Base-by-base conservation (phyloP, 1,140 invertebrate genomes). In the Drosophila willistoni region DNA sequence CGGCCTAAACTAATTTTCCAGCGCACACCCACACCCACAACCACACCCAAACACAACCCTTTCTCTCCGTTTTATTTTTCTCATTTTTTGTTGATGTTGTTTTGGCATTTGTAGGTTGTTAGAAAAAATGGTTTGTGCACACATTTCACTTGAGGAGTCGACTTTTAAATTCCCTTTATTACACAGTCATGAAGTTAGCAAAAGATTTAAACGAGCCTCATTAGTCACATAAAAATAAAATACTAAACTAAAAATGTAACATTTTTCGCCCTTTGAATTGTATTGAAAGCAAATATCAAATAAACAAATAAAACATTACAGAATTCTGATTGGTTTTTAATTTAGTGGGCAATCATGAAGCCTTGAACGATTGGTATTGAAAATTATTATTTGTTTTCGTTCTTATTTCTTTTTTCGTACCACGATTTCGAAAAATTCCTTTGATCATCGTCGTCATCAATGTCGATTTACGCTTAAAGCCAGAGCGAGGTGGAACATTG, bases 1-100 rank as follows among this genome's bases (percentile, higher is more conserved):
- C 44, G 12, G 70, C 80, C 77, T 75, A 72, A 89, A 87, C 84
- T 87, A 89, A 87, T 87, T 87, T 87, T 70, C 71, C 62, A 54
- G 29, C 63, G 66, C 57, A 73, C 78, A 47, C 77, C 66, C 67
- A 42, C 68, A 55, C 61, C 54, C 61, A 61, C 60, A 42, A n/a
- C n/a, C n/a, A n/a, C n/a, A n/a, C 47, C 63, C 67, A 36, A 22
- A 34, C 64, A 64, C 56, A 70, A 47, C 55, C 59, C 56, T 56
- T 74, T 74, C 54, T 22, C 39, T 25, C 12, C 10, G 51, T 65
- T 22, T 22, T 54, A 42, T 60, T 55, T 39, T 54, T 34, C 56
- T 39, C 60, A 51, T 51, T 62, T 19, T 13, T 22, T 55, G 41
- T 42, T 57, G 44, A 51, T 51, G 44, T 51, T 51, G 2, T 51